Percentiles rank a stretch among this genome's conserved stretches.
phyloP scores from a whole-genome alignment of 2,113 vertebrate species.

The Oceanites oceanicus region DNA sequence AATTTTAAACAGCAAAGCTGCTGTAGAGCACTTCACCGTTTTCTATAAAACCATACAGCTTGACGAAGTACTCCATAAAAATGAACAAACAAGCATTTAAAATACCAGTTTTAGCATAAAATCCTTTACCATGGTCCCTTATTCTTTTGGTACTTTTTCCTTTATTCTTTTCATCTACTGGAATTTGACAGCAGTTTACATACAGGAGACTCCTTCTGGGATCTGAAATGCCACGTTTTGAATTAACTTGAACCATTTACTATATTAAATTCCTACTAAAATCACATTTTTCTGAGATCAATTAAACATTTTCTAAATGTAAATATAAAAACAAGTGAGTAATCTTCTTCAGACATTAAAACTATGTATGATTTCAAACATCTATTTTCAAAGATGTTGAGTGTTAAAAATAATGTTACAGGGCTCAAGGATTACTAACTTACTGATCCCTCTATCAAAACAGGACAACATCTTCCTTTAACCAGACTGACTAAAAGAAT shows the following conservation, averaged over 20 bases:
- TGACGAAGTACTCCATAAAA: neutral
- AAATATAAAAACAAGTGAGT: neutral
- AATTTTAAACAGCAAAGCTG: neutral
- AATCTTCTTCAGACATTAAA: neutral
- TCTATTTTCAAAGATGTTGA: neutral
- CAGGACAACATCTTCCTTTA: neutral
- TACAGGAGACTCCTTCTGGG: neutral
- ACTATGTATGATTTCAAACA: neutral
- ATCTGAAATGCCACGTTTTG: neutral
- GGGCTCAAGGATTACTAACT: neutral
- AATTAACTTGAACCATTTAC: neutral
- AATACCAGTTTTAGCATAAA: neutral
- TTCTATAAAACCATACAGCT: neutral
- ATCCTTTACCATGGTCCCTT: neutral
- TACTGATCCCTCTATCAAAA: neutral
- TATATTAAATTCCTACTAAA: neutral
- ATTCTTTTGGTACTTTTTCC: neutral
- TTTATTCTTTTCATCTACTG: neutral
- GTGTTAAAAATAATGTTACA: neutral
- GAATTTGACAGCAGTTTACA: neutral
- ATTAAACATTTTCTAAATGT: neutral
- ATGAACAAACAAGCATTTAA: neutral
- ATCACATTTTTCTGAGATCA: neutral
- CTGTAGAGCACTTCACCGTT: neutral
- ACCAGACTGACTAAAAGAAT: neutral